Percentiles rank a stretch among this genome's conserved stretches.
Evolutionary conservation across 1,140 invertebrate genomes (phyloP).

Genomic region (Platorchestia sp.): DNA sequence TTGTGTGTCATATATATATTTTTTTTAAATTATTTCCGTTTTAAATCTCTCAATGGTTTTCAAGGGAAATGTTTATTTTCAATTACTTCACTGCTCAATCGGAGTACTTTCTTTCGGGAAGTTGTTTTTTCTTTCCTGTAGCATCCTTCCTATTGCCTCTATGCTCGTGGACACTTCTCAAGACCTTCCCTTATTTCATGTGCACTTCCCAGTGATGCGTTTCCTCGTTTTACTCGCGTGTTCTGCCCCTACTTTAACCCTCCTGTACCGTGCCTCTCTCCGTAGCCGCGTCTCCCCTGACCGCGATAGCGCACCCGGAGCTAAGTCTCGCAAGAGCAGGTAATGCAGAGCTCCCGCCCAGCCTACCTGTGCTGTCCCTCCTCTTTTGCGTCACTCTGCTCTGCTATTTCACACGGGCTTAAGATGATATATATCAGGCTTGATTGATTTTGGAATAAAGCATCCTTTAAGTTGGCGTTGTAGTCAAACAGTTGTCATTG

Average conservation of each 20-base stretch:
- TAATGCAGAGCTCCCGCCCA: slow-evolving; percentile 50
- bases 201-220: neutral
- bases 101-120: neutral
- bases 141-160: neutral
- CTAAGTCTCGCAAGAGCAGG: slow-evolving; percentile 67
- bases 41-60: neutral
- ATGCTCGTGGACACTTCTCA: neutral
- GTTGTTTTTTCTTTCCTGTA: neutral
- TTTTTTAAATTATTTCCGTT: neutral
- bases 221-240: neutral
- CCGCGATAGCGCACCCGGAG: slow-evolving; percentile 66
- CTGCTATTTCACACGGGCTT: too few relatives aligned
- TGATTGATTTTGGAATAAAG: neutral
- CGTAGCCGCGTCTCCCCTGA: slow-evolving; percentile 68
- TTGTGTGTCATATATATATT: neutral
- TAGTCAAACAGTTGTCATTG: too few relatives aligned
- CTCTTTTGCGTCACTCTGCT: neutral
- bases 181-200: neutral
- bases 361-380: neutral
- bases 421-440: too few relatives aligned
- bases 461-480: too few relatives aligned
- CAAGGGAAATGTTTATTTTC: neutral
- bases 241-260: neutral
- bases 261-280: slow-evolving; percentile 36
- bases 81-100: neutral